phyloP scores from a whole-genome alignment of 2,113 vertebrate genomes.

The Calyptomena viridis region DNA sequence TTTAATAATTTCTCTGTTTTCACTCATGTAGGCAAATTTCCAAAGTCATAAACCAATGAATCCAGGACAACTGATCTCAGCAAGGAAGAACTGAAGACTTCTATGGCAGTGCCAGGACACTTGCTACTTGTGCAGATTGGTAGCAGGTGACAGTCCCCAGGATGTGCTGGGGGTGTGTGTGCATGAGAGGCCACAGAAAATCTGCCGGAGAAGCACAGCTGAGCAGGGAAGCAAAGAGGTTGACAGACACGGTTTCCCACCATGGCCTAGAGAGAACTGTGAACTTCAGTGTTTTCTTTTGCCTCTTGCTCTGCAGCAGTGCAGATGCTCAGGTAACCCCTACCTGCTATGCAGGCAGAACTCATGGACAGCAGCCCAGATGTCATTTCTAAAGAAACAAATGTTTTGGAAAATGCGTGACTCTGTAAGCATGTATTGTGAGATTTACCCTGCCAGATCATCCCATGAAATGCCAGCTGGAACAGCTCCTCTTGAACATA shows the following conservation, averaged over 20 bases:
- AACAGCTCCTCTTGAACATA: not conserved
- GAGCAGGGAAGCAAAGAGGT: not conserved
- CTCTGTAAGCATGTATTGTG: not conserved
- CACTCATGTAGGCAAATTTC: not conserved
- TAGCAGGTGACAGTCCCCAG: not conserved
- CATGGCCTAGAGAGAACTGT: not conserved
- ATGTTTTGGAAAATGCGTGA: not conserved
- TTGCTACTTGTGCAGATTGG: not conserved
- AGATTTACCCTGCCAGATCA: not conserved
- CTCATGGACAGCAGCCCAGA: not conserved
- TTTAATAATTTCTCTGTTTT: not conserved
- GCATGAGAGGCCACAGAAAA: not conserved
- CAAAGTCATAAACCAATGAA: not conserved
- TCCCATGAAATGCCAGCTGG: not conserved
- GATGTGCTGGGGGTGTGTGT: not conserved
- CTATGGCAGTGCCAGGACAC: rapidly evolving
- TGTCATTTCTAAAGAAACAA: not conserved
- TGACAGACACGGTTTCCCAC: rapidly evolving
- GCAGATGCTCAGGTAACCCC: not conserved
- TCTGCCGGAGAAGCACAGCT: not conserved
- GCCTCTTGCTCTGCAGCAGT: not conserved
- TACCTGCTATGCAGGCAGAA: not conserved
- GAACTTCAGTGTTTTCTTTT: not conserved
- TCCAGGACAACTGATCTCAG: not conserved
- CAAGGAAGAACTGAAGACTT: not conserved